Evolutionary conservation across 53 echinoderm and acorn worm genomes (phyloP).

Genomic region (Holothuria scabra): DNA sequence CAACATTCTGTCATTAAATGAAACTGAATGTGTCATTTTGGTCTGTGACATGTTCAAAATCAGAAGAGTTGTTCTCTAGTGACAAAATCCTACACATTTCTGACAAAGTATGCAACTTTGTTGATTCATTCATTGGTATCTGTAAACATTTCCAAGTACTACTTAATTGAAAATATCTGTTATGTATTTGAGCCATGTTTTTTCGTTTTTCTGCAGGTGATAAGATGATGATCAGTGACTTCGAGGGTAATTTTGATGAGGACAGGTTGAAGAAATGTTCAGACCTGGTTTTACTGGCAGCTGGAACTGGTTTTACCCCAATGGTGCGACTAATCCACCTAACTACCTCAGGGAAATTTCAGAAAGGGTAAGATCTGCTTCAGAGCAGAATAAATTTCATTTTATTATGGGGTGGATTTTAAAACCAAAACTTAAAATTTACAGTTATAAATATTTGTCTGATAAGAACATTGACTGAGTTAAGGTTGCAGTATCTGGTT

Average conservation of each 20-base stretch:
- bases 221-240: constrained; percentile 75
- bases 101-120: background rate
- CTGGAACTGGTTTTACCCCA: constrained; percentile 93
- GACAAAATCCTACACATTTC: background rate
- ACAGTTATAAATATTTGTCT: too few species aligned
- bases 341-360: constrained; percentile 1
- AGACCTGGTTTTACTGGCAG: constrained; percentile 70
- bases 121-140: too few species aligned
- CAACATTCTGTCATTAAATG: too few species aligned
- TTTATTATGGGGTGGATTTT: too few species aligned
- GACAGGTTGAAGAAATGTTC: constrained; percentile 58
- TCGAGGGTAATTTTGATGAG: constrained; percentile 76
- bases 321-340: constrained; percentile 76
- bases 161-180: background rate
- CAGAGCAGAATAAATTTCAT: too few species aligned
- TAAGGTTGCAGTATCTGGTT: too few species aligned
- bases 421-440: too few species aligned
- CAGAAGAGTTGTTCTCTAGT: too few species aligned
- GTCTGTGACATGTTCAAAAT: too few species aligned
- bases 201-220: constrained; percentile 61
- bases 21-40: too few species aligned
- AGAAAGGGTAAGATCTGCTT: constrained; percentile 4
- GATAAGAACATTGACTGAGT: too few species aligned
- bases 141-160: background rate
- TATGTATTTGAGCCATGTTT: too few species aligned